A percentile compares a stretch with the other conserved stretches of the same genome.
These are phyloP conservation scores for Acrocephalus arundinaceus DNA, from an alignment of 2,113 vertebrate genomes.

Conservation along the genomic window DNA sequence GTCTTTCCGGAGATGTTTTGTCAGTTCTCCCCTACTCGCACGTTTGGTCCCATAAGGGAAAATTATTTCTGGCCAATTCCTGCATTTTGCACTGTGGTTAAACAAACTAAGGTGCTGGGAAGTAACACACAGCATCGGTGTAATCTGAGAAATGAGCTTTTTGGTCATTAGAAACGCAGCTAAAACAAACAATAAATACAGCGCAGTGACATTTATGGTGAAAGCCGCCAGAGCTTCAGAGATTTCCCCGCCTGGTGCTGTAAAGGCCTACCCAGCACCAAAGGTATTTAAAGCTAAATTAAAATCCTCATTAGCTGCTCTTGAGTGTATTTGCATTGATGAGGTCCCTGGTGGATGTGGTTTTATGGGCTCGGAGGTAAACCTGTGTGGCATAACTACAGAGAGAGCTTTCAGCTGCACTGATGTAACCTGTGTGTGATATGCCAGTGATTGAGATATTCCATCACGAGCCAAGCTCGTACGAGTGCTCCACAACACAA, in stretches of 20 bases:
- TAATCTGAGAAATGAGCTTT: slow-evolving; percentile 50
- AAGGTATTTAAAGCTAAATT: slow-evolving; percentile 58
- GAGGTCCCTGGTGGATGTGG: slow-evolving; percentile 52
- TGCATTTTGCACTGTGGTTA: neutral
- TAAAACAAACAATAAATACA: slow-evolving; percentile 65
- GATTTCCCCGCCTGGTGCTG: slow-evolving; percentile 45
- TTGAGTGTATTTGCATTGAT: slow-evolving; percentile 54
- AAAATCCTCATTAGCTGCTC: slow-evolving; percentile 53
- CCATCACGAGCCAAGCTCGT: neutral
- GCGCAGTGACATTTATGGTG: slow-evolving; percentile 62
- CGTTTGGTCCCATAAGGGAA: neutral
- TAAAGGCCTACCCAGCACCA: slow-evolving; percentile 57
- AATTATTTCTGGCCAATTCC: slow-evolving; percentile 38
- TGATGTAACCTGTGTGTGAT: slow-evolving; percentile 48
- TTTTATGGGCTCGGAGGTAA: slow-evolving; percentile 53
- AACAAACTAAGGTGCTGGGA: slow-evolving; percentile 47
- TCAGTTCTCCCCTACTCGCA: neutral
- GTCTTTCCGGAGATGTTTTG: neutral
- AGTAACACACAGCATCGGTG: slow-evolving; percentile 24
- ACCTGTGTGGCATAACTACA: slow-evolving; percentile 59
- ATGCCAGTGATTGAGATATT: neutral
- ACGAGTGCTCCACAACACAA: neutral
- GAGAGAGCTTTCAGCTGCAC: slow-evolving; percentile 47
- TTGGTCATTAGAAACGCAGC: slow-evolving; percentile 57
- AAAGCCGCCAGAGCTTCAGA: slow-evolving; percentile 36